A percentile compares a stretch with the other conserved stretches of the same genome.
Conservation (phyloP, 1,140 invertebrate genomes). For the Papilio aristodemus region DNA sequence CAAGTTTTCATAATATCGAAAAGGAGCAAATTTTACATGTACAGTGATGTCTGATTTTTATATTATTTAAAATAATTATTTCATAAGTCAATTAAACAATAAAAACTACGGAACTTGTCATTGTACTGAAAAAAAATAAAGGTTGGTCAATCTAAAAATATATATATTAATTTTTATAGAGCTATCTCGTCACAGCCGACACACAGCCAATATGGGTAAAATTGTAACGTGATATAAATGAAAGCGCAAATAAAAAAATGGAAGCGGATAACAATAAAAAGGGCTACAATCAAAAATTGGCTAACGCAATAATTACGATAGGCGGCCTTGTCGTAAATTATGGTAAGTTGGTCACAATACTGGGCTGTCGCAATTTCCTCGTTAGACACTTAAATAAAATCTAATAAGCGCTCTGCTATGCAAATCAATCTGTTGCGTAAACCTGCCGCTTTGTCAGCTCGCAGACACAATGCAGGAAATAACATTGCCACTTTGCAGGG, state of each 20-base stretch:
- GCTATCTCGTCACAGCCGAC: too few species aligned
- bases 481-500: conserved; percentile 39
- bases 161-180: too few species aligned
- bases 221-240: background rate
- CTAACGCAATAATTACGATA: conserved; percentile 39
- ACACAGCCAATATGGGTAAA: background rate
- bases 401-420: conserved; percentile 61
- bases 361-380: conserved; percentile 52
- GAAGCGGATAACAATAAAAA: conserved; percentile 22
- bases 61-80: too few species aligned
- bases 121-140: too few species aligned
- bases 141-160: too few species aligned
- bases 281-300: conserved; percentile 40
- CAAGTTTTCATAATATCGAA: too few species aligned
- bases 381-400: conserved; percentile 49
- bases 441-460: conserved; percentile 52
- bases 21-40: too few species aligned
- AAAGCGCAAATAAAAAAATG: background rate
- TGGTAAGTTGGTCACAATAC: conserved; percentile 40
- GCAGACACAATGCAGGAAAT: conserved; percentile 58
- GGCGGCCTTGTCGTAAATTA: conserved; percentile 36
- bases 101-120: too few species aligned
- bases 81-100: too few species aligned
- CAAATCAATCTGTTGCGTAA: conserved; percentile 65
- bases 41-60: too few species aligned